Conservation (phyloP, 2,797 vertebrate genomes). For the Tarsius wallacei region DNA sequence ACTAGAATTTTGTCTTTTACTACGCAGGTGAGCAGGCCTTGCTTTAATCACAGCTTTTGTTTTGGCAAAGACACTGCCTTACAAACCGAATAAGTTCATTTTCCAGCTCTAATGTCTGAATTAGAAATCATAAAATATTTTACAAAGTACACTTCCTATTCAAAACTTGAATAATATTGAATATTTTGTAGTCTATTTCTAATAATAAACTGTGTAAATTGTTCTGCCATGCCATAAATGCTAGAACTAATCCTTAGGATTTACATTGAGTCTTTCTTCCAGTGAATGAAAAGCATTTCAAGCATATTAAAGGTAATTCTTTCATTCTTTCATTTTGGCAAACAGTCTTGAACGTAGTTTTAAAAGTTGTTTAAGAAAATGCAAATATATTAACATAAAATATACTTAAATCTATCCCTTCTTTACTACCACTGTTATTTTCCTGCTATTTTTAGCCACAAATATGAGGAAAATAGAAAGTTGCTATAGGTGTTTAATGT, state of each 20-base stretch:
- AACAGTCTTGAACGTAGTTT: conserved; percentile 48
- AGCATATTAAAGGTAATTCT: conserved; percentile 30
- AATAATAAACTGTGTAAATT: conserved; percentile 62
- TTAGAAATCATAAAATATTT: conserved; percentile 68
- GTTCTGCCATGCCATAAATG: conserved; percentile 26
- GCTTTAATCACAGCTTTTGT: conserved; percentile 53
- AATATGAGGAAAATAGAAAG: conserved; percentile 5
- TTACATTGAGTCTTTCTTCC: conserved; percentile 54
- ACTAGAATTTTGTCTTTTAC: conserved; percentile 57
- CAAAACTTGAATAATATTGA: conserved; percentile 62
- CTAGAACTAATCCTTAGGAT: conserved; percentile 64
- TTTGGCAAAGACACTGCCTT: conserved; percentile 54
- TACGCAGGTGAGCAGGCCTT: conserved; percentile 64
- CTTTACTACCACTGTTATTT: neutral
- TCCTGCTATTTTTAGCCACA: neutral
- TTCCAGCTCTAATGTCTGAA: conserved; percentile 41
- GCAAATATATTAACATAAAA: conserved; percentile 61
- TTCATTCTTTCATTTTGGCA: conserved; percentile 48
- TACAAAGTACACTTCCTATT: conserved; percentile 63
- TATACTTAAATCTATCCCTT: conserved; percentile 30
- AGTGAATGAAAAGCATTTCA: conserved; percentile 36
- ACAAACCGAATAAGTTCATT: conserved; percentile 57
- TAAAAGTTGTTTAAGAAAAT: conserved; percentile 55
- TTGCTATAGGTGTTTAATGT: neutral
- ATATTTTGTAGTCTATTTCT: conserved; percentile 70